Evolutionary conservation across 2,888 invertebrate species (phyloP).

Genomic region (Drosophila paranaensis): DNA sequence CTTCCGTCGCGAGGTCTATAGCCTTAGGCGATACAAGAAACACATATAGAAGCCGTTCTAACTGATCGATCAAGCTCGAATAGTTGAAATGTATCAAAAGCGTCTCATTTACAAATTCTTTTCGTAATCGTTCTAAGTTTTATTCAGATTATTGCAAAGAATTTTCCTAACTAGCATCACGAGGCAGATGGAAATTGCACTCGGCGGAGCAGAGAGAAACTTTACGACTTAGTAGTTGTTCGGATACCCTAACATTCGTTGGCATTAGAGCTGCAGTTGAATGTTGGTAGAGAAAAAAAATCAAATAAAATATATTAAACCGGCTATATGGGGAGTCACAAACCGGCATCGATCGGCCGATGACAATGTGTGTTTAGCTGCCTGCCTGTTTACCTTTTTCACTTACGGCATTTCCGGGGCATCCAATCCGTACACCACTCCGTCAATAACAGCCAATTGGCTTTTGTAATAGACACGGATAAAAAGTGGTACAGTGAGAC

Average conservation of each 20-base stretch:
- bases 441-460: constrained; percentile 27
- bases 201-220: not conserved
- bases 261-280: constrained; percentile 1
- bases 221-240: not conserved
- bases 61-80: not conserved
- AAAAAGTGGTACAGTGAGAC: not conserved
- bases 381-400: constrained; percentile 10
- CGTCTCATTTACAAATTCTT: not conserved
- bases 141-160: not conserved
- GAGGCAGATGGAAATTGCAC: not conserved
- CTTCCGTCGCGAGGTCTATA: constrained; percentile 32
- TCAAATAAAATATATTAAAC: constrained; percentile 6
- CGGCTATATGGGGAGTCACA: constrained; percentile 50
- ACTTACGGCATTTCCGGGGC: constrained; percentile 46
- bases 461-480: constrained; percentile 21
- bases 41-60: not conserved
- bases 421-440: constrained; percentile 17
- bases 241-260: constrained; percentile 10
- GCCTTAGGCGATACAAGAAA: constrained; percentile 4
- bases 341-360: constrained; percentile 15
- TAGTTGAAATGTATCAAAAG: no score
- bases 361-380: constrained; percentile 15
- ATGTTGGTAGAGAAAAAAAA: not conserved
- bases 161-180: not conserved
- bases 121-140: not conserved